Base-by-base conservation (phyloP, 2,797 vertebrate species). In the Mormyrus proboscirostris region DNA sequence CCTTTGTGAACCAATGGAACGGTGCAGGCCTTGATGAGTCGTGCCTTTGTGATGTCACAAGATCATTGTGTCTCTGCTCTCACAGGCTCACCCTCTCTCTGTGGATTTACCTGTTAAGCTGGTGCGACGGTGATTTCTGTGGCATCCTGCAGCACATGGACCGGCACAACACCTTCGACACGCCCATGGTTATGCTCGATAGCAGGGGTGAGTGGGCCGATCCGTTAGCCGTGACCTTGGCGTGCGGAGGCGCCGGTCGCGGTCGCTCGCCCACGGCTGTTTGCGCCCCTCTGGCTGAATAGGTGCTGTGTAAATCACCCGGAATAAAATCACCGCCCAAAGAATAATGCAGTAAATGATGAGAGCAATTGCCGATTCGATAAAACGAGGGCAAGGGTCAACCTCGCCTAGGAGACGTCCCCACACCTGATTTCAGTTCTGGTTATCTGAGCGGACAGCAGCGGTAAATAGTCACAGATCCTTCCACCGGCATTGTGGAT, bases 71-170 rank as follows among this genome's bases (percentile, higher is more conserved):
- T 88, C n/a, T 47, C 14, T 0, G 6, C 10, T 19, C 44, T 85
- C 51, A 29, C 92, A 99, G 98, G 93, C 95, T 97, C 94, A 95
- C 97, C 0, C 50, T 98, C 92, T 99, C 98, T 4, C 88, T 97
- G 93, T 99, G 98, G 97, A 93, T 99, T n/a, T 99, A 97, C 95
- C 95, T 99, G 87, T 94, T 97, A 89, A 94, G 92, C 91, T 91
- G 95, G 93, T 99, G 98, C 94, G 93, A 93, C 89, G 89, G 91
- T 88, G 92, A 90, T 29, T 92, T 95, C 89, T 98, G 98, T 89
- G 96, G 97, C 47, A 95, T 99, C 93, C 91, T 99, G 90, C 97
- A 98, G 94, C 97, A 98, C 86, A 91, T 98, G 62, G 95, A 96
- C 91, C 89, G 91, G 0, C 93, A 94, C 84, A 95, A 94, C 90